Base-by-base conservation (phyloP, 2,797 vertebrate genomes). In the Argya squamiceps region DNA sequence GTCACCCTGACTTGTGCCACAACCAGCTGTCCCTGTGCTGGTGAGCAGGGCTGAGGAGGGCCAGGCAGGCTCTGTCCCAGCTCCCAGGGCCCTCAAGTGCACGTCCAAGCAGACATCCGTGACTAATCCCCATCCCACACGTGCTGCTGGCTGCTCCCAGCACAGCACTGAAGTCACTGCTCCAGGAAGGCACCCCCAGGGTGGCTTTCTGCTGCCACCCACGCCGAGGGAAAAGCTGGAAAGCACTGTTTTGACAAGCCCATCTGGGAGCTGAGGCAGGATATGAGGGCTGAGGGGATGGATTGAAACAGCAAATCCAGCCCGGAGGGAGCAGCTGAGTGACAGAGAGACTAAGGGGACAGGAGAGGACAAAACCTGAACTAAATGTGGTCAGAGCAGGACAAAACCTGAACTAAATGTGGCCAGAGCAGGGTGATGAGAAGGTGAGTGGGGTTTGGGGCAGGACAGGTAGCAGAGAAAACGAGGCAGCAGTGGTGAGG, bases 251-350 rank as follows among this genome's bases (percentile, higher is more conserved):
- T 96, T 86, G 88, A 32, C 83, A 95, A 96, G 78, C 14, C 15
- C 94, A 88, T 91, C 91, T 95, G 95, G 87, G 96, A 96, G 58
- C 60, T 68, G 68, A 78, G 91, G 55, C 93, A 96, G 96, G 92
- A 93, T 94, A 52, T 55, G 84, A 91, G 92, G 87, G 84, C 73
- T 95, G 93, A 85, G 93, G 92, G 75, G 79, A 94, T 60, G 91
- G 74, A 65, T 17, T 92, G 77, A 50, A 85, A 75, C 9, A 91
- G 84, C 82, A 93, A 86, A 91, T 53, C 0, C 0, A 80, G 81
- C 68, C 95, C 2, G 0, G 55, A 88, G 78, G 87, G 84, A 91
- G 39, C 17, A 53, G 47, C 15, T 29, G 81, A 92, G 71, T 58
- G 87, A 62, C 84, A 75, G 34, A 39, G 50, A 46, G 26, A 77